These are phyloP conservation scores for Pyralis farinalis DNA, from an alignment of 2,888 invertebrate species.

Conservation along the genomic window DNA sequence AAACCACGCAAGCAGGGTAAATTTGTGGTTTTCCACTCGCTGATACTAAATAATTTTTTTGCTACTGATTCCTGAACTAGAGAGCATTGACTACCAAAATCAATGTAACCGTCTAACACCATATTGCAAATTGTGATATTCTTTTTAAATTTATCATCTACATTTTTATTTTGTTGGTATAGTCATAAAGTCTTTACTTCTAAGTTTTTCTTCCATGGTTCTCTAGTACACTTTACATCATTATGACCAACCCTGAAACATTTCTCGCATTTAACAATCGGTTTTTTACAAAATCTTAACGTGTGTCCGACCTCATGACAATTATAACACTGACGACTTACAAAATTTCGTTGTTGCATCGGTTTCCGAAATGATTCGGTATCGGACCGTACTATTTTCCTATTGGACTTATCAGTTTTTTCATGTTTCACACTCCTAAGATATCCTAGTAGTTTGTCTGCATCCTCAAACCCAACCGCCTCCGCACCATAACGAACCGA, in stretches of 20 bases:
- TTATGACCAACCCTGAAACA: constrained; percentile 15
- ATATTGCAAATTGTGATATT: constrained; percentile 4
- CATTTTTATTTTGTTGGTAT: not conserved
- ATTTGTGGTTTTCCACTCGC: not conserved
- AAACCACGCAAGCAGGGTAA: constrained; percentile 13
- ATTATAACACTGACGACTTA: constrained; percentile 16
- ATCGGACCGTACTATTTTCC: not conserved
- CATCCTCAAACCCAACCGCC: constrained; percentile 19
- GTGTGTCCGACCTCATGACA: constrained; percentile 19
- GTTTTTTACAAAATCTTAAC: constrained; percentile 14
- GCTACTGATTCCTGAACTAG: constrained; percentile 10
- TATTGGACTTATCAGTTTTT: constrained; percentile 6
- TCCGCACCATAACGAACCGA: constrained; percentile 19
- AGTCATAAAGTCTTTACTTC: constrained; percentile 7
- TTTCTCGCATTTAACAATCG: constrained; percentile 15
- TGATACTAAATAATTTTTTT: not conserved
- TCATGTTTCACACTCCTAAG: constrained; percentile 14
- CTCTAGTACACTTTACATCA: constrained; percentile 6
- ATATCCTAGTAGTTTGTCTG: constrained; percentile 20
- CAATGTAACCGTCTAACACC: constrained; percentile 7
- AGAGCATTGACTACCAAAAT: constrained; percentile 16
- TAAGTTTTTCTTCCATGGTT: constrained; percentile 1
- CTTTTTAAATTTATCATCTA: constrained; percentile 13
- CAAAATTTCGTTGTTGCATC: not conserved
- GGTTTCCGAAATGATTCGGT: not conserved